Evolutionary conservation across 2,797 vertebrate species (phyloP).

Genomic region (Squalus acanthias): DNA sequence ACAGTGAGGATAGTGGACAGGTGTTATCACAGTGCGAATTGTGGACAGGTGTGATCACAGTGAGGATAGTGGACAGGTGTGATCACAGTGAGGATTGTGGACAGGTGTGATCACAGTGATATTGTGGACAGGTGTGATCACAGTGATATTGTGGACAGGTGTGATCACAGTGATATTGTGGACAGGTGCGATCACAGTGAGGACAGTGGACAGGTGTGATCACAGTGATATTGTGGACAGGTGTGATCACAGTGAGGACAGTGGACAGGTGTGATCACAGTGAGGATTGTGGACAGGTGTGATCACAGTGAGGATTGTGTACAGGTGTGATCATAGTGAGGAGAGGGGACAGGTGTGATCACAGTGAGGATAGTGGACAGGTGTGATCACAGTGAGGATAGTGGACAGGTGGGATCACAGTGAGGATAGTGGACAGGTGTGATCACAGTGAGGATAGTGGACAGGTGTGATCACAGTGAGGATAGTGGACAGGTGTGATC

Average conservation of each 20-base stretch:
- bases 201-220: neutral
- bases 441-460: neutral
- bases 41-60: too few relatives aligned
- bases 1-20: too few relatives aligned
- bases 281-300: too few relatives aligned
- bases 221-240: too few relatives aligned
- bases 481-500: too few relatives aligned
- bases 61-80: too few relatives aligned
- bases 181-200: neutral
- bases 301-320: too few relatives aligned
- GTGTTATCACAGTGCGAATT: too few relatives aligned
- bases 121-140: neutral
- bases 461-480: neutral
- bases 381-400: neutral
- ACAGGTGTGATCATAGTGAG: neutral
- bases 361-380: neutral
- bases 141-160: neutral
- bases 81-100: too few relatives aligned
- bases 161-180: neutral
- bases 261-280: neutral
- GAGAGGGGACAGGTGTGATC: neutral
- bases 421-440: neutral
- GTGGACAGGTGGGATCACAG: too few relatives aligned
- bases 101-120: too few relatives aligned
- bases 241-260: neutral